Base-by-base conservation (phyloP, 30 jellyfish, hydroid and myxozoan species). In the Mastigias papua region DNA sequence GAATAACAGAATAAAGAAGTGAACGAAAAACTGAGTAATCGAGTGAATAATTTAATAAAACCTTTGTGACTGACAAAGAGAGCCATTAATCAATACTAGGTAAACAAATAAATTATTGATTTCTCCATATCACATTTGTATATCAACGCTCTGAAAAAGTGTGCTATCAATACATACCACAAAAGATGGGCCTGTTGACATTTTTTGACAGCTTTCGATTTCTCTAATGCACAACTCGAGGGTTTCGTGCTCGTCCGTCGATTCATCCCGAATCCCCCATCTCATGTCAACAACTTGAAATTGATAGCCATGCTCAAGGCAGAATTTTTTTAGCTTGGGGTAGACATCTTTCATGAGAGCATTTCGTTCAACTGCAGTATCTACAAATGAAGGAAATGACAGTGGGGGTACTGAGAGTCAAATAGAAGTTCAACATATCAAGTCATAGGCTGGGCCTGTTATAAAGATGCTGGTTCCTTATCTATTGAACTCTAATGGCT, bases 221-320 rank as follows among this genome's bases (percentile, higher is more conserved):
- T 90, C 93, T 51, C 87, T 74, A 69, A 90, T 76, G 76, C 97
- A 90, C 57, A 90, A 62, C 26, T 82, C 78, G 49, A 82, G 62
- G 0, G 93, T 86, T 69, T 79, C 78, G 46, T 90, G 97, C 61
- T 90, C 97, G 78, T 88, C 96, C 85, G 70, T 77, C 8, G 96
- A 90, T 78, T 90, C 95, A 63, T 76, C 73, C 34, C 92, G 34
- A 1, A 90, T 80, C 2, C 97, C 97, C 97, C 97, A 90, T 74
- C 97, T 64, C 97, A 90, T 90, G 51, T 90, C 97, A 34, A 90
- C 92, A 7, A 82, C 97, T 57, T 90, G 93, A 83, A 90, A 90
- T 62, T 90, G 90, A 37, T 67, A 76, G 20, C 97, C 97, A 29
- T 69, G 91, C 33, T 63, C 81, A 50, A 82, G 97, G 49, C 97